Base-by-base conservation (phyloP, 2,113 vertebrate species). In the Dasypus novemcinctus region DNA sequence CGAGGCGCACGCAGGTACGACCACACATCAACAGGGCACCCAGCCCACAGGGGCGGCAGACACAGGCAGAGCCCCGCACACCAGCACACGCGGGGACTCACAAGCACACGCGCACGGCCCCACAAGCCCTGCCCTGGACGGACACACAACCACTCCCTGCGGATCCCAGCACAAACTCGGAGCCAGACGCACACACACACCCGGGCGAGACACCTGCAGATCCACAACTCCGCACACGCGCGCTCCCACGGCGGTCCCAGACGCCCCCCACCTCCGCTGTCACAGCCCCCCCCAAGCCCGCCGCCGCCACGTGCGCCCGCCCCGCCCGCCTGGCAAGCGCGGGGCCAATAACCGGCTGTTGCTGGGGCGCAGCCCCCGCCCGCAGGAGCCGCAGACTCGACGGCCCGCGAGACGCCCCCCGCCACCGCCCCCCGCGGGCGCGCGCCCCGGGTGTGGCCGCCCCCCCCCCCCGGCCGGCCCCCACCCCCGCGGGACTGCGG, bases 341-440 rank as follows among this genome's bases (percentile, higher is more conserved):
- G 97, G 95, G 97, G 97, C 97, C 97, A 97, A 97, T 97, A 96
- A 97, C 96, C 46, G 96, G 97, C 96, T 97, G 97, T 97, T 97
- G 97, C 97, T 97, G 97, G 97, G 97, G 97, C 97, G 97, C 97
- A 96, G 97, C 96, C 96, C 96, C 96, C 96, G 97, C 97, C 96
- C 94, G 97, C 89, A 79, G 97, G 94, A 96, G 96, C 96, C 89
- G 89, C 97, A 97, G 96, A 89, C 95, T 93, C 91, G 81, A 27
- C 91, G 94, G 90, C 93, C 96, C 93, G 54, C 80, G n/a, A 91
- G 93, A 95, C 96, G 89, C 97, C 96, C 94, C 96, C 88, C 74
- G 95, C 93, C 95, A 36, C 97, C 96, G 88, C 97, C 97, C 94
- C 93, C 95, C 82, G 91, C 97, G 97, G 94, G 97, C 86, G 93